phyloP scores from a whole-genome alignment of 2,888 invertebrate species.

The Metalampra italica region DNA sequence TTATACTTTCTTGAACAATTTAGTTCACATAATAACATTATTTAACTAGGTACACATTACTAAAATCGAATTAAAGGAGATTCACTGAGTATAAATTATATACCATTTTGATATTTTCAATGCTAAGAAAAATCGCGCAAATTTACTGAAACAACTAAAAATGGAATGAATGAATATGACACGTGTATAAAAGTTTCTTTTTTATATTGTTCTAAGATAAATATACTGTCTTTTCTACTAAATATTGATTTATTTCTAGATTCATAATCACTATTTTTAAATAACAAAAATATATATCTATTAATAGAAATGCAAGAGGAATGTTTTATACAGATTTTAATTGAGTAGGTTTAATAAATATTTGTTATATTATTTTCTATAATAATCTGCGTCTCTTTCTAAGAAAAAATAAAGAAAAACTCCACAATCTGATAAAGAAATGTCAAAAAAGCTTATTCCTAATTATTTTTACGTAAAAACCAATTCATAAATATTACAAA shows the following conservation, averaged over 20 bases:
- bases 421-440: neutral
- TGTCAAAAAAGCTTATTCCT: neutral
- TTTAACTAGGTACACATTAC: neutral
- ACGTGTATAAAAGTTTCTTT: too few relatives aligned
- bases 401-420: too few relatives aligned
- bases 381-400: too few relatives aligned
- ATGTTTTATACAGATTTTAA: conserved; percentile 1
- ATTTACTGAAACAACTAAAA: too few relatives aligned
- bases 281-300: too few relatives aligned
- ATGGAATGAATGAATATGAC: neutral
- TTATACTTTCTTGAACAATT: neutral
- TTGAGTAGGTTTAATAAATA: neutral
- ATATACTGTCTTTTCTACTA: too few relatives aligned
- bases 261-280: too few relatives aligned
- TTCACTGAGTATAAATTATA: neutral
- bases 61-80: neutral
- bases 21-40: neutral
- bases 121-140: too few relatives aligned
- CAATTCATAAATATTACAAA: neutral
- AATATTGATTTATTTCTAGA: too few relatives aligned
- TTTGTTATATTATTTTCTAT: neutral
- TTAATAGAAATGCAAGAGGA: conserved; percentile 4
- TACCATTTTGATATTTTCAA: too few relatives aligned
- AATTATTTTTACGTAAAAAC: neutral
- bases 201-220: too few relatives aligned